Evolutionary conservation across 2,888 invertebrate genomes (phyloP), one percentile per base, ranked within the genome.

Genomic region (Melipona bicolor): DNA sequence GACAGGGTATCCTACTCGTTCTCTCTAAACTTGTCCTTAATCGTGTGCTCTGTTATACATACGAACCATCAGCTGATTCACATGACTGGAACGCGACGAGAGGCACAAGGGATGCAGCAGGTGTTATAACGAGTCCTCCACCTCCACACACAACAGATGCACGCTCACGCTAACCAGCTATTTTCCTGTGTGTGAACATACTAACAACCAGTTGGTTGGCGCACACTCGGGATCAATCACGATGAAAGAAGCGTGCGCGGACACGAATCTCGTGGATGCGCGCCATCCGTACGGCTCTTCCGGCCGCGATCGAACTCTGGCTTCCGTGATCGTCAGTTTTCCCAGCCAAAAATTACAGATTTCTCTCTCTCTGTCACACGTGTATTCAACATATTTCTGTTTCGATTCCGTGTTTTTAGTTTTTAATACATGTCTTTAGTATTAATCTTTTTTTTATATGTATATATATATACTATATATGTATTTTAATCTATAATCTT

Each of bases 151-250:
- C 75, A 77, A 67, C 52, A 62, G 77, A 79, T 52, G 2, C 77
- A 77, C 78, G 67, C 80, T 77, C 77, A 79, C 81, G 78, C 77
- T 64, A 74, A 79, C 62, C 81, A 64, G 68, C 64, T 67, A 72
- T 65, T 84, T 83, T 75, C 80, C 72, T 85, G 85, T 78, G 84
- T 85, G 86, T 84, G 83, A 73, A 81, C 78, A 84, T 81, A 87
- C 84, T 87, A 87, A 87, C 86, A 89, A 84, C 81, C 85, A 83
- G 82, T 88, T 67, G 70, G 21, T 43, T 43, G 56, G 87, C 90
- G 90, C 89, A 90, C 64, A 77, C 89, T 89, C 88, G 86, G 77
- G 87, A 90, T 89, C 87, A 89, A 90, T 89, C 87, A 82, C 75
- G 86, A 85, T 75, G 64, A 82, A 86, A 89, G 43, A 49, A 19